Base-by-base conservation (phyloP, 2,888 invertebrate genomes). In the Noctua comes region DNA sequence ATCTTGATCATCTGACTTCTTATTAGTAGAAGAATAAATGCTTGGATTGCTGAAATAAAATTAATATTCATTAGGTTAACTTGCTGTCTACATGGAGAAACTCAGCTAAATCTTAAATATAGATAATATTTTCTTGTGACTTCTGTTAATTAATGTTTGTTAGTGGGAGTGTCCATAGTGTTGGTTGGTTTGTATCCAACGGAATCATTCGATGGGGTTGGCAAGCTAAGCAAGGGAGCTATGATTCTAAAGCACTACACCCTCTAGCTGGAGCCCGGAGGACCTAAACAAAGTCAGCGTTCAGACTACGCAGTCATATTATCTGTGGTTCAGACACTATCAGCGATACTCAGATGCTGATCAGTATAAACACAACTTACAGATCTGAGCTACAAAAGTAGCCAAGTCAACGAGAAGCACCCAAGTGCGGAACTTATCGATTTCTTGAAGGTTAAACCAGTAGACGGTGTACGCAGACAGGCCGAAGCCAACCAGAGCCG, bases 41-140 rank as follows among this genome's bases (percentile, higher is more conserved):
- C 71, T 71, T 89, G 89, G 6, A 88, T 76, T 2, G 82, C 89
- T 89, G 83, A 4, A 86, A 88, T 13, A 27, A 31, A 72, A 40
- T 27, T 7, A 36, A 64, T 16, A 16, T 36, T 24, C 1, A 31
- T 46, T 24, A 21, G 24, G 1, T 31, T 76, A 5, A 11, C 1
- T 31, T 5, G 1, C 2, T 36, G 21, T 66, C 11, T 13, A 21
- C n/a, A 27, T n/a, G 8, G 43, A 62, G 16, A 62, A 8, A 21
- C 31, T 21, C 18, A 36, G 10, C n/a, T 57, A 13, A 57, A 57
- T 57, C 51, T 51, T 21, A 21, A 51, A 51, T 51, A 16, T n/a
- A 31, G 31, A 31, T 40, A 7, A 40, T 0, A 16, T 57, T 13
- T 27, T 27, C 27, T 59, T 57, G n/a, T 57, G 57, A 57, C 5